phyloP scores from a whole-genome alignment of 92 coral and sea anemone species.

The Porites evermanni region DNA sequence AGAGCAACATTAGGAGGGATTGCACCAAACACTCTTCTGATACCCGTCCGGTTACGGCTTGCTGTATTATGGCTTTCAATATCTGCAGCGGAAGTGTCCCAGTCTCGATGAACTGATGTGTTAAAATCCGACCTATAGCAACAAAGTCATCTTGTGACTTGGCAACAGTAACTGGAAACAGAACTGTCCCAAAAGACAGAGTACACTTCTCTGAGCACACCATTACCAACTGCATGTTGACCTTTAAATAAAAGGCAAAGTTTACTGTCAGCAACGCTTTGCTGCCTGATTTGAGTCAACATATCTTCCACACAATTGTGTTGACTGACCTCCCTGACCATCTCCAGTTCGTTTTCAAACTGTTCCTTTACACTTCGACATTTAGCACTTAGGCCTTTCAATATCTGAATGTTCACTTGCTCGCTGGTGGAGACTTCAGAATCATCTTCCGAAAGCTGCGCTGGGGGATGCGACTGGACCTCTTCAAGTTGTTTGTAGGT shows the following conservation, averaged over 20 bases:
- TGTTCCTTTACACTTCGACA: slow-evolving; percentile 20
- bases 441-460: slow-evolving; percentile 52
- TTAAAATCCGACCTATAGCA: slow-evolving; percentile 63
- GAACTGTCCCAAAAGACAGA: slow-evolving; percentile 69
- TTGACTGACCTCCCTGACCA: slow-evolving; percentile 21
- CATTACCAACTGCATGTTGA: slow-evolving; percentile 69
- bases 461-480: slow-evolving; percentile 25
- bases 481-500: slow-evolving; percentile 6
- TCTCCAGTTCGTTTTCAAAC: neutral
- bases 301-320: slow-evolving; percentile 62
- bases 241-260: slow-evolving; percentile 46
- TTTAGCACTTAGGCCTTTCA: slow-evolving; percentile 20
- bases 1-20: slow-evolving; percentile 62
- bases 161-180: slow-evolving; percentile 56
- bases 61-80: slow-evolving; percentile 66
- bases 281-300: slow-evolving; percentile 53
- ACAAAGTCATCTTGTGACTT: slow-evolving; percentile 50
- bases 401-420: slow-evolving; percentile 4
- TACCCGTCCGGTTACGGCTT: slow-evolving; percentile 69
- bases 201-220: slow-evolving; percentile 68
- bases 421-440: slow-evolving; percentile 16
- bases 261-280: slow-evolving; percentile 22
- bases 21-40: slow-evolving; percentile 66
- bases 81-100: slow-evolving; percentile 73
- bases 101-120: slow-evolving; percentile 68